Conservation (phyloP, 2,797 vertebrate species). For the Gallinago solitaria region DNA sequence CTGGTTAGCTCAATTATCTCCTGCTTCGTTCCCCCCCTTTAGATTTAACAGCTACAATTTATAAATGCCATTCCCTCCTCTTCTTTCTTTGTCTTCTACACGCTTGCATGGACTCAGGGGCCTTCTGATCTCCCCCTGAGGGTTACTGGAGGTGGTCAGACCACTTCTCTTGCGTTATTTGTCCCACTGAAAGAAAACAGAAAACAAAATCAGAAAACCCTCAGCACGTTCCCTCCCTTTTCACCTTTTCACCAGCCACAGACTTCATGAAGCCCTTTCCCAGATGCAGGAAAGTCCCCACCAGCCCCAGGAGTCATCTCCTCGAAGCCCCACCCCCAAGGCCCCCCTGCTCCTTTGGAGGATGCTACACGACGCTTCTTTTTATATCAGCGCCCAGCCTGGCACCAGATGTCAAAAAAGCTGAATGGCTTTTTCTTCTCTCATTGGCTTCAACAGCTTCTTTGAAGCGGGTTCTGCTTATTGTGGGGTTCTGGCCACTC, state of each 20-base stretch:
- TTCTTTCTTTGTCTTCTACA: neutral
- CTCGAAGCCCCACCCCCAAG: neutral
- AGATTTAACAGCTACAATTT: slow-evolving; percentile 27
- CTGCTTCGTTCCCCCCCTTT: neutral
- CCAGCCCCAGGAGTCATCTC: neutral
- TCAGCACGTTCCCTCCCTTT: neutral
- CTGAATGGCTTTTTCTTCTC: neutral
- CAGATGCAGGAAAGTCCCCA: rapidly evolving
- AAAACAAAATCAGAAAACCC: neutral
- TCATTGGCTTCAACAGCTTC: neutral
- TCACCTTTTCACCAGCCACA: neutral
- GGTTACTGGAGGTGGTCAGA: neutral
- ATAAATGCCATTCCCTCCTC: neutral
- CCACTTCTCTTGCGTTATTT: neutral
- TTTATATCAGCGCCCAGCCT: neutral
- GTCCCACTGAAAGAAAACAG: neutral
- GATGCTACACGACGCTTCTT: rapidly evolving
- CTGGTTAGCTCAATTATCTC: slow-evolving; percentile 14
- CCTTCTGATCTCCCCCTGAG: neutral
- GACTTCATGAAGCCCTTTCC: neutral
- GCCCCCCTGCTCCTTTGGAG: neutral
- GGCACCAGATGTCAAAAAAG: neutral
- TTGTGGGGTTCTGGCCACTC: neutral
- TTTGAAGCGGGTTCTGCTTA: neutral
- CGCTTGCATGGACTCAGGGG: neutral